phyloP scores from a whole-genome alignment of 1,140 invertebrate species.

The Drepana arcuata region DNA sequence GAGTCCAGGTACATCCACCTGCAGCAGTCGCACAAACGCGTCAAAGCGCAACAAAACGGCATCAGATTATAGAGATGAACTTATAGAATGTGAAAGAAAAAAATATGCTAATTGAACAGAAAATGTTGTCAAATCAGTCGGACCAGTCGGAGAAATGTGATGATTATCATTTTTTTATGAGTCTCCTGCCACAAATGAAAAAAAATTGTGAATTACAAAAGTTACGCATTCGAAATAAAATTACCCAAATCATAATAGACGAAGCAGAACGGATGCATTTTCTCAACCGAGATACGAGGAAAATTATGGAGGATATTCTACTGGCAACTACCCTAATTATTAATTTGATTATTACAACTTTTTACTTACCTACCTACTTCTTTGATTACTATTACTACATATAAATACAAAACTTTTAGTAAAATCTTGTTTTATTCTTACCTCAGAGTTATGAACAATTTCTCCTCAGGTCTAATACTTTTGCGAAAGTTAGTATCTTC shows the following conservation, averaged over 20 bases:
- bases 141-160: neutral
- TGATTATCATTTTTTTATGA: constrained; percentile 1
- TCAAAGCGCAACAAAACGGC: constrained; percentile 4
- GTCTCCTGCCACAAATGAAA: constrained; percentile 1
- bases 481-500: constrained; percentile 7
- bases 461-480: constrained; percentile 8
- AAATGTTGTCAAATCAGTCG: neutral
- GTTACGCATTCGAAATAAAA: constrained; percentile 1
- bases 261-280: neutral
- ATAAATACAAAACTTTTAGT: constrained; percentile 4
- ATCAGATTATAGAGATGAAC: constrained; percentile 3
- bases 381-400: neutral
- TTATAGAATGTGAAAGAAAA: neutral
- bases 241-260: neutral
- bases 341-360: neutral
- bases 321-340: neutral
- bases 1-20: constrained; percentile 3
- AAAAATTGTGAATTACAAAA: neutral
- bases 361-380: neutral
- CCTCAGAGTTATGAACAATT: constrained; percentile 7
- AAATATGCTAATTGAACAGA: neutral
- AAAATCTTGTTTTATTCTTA: constrained; percentile 8
- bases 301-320: neutral
- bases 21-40: constrained; percentile 5
- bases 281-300: neutral